Base-by-base conservation (phyloP, 2,888 invertebrate genomes). In the Sesia apiformis region DNA sequence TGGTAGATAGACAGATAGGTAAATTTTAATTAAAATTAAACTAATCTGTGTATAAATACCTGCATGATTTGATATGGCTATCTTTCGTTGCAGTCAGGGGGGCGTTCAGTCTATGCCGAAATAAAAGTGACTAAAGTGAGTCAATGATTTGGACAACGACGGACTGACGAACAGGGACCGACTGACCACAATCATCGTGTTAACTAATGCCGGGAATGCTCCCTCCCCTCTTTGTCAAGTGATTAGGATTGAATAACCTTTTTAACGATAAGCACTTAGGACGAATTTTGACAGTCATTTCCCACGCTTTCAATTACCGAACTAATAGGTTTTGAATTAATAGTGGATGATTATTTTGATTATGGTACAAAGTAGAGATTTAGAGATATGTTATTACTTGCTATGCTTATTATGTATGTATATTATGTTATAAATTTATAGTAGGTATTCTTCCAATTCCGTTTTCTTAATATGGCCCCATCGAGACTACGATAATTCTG, bases 211-310 rank as follows among this genome's bases (percentile, higher is more conserved):
- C 70, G 76, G 81, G 76, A 79, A 77, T 71, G 72, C 74, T 76
- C 78, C 80, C 78, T 61, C 64, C 80, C 73, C 78, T 51, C 57
- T 73, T 78, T 76, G 76, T 76, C 64, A 63, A 62, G 67, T 75
- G 72, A 84, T 84, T 85, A 84, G 67, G 67, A 72, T 66, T 72
- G 68, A 78, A 75, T 77, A 76, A 72, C 69, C 73, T 76, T 69
- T 61, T 64, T 66, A 68, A 70, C 65, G 73, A 77, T 76, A 77
- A 73, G 68, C 67, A 69, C 65, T 76, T 72, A 72, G 68, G 63
- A 68, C 60, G 63, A 23, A 23, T 23, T 23, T 23, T 23, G 23
- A 23, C 23, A 23, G 23, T 23, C 23, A 23, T 23, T 23, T 23
- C 23, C 23, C 23, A 23, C 23, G 23, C 23, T 23, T 23, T 23